Evolutionary conservation across 2,888 invertebrate species (phyloP), one percentile per base, ranked within the genome.

Genomic region (Perithous albicinctus): DNA sequence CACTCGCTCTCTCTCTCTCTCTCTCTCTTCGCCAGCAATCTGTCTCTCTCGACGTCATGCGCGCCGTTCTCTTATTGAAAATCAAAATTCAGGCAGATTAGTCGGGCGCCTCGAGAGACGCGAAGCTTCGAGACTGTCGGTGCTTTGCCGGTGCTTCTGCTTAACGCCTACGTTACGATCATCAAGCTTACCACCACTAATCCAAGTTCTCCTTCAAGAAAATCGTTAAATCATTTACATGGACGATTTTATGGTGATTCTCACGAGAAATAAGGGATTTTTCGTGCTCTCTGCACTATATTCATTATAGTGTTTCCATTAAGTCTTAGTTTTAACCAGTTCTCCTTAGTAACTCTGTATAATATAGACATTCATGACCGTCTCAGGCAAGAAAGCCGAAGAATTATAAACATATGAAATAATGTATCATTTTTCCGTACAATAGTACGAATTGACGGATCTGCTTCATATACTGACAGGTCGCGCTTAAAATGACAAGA

Each of bases 81-180:
- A 91, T 92, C 91, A 92, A 91, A 92, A 92, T 92, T 91, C 90
- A 89, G 86, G 87, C 86, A 88, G 90, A 91, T 91, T 91, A 90
- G 89, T 90, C 84, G 69, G 75, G 82, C 77, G 82, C 84, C 81
- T 81, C 78, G 80, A 67, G 63, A 56, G 23, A 54, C 20, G 56
- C 63, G 43, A 43, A 8, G 56, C 72, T 43, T 12, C 10, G 59
- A 70, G 41, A 59, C 56, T 6, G 56, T 15, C 35, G 38, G 35
- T 0, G 32, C 26, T 54, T 12, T 23, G 20, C 4, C n/a, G 56
- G n/a, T 56, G 56, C 59, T 59, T 35, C 69, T 43, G 56, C 56
- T 38, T 20, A 7, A 41, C 41, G 43, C 43, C 32, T 46, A 43
- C n/a, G 59, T 69, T 18, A n/a, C 72, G 20, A 72, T 72, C 56